Base-by-base conservation (phyloP, 2,888 invertebrate genomes). In the Diabrotica balteata region DNA sequence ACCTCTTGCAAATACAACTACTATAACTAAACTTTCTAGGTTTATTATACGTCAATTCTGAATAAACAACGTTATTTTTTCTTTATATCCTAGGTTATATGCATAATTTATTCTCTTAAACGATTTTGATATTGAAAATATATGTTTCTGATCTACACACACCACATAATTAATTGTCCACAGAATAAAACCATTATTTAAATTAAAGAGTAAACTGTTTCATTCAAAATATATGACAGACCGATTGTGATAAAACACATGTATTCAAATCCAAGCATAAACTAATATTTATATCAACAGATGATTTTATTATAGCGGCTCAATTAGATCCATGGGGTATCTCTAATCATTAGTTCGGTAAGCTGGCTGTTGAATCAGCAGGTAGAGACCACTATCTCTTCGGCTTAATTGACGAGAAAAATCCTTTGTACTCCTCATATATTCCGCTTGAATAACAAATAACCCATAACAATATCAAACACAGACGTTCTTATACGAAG, bases 211-310 rank as follows among this genome's bases (percentile, higher is more conserved):
- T 32, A 32, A 32, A 32, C 32, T 32, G 32, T 32, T 32, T 4
- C 32, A 32, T 32, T 32, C 32, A 5, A 32, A 32, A 32, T 32
- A 32, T 32, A 32, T 32, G 32, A 32, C 32, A 47, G 47, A 47
- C 10, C 10, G 73, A 76, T 76, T 78, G 83, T 75, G 82, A 80
- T 81, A 81, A 81, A 82, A 84, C 82, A 81, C 76, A 74, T 82
- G 82, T 82, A 81, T 79, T 80, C 11, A 10, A 49, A 55, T 80
- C 79, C 78, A 82, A 82, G 80, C 79, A 77, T 80, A 82, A 81
- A 80, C 82, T 77, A 83, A 84, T 84, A 83, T 84, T 83, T 83
- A 83, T 83, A 82, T 82, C 63, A 77, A 76, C 77, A 81, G 83
- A 83, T 83, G 83, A 83, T 83, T 83, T 83, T 83, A 82, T 83